These are phyloP conservation scores for Rhinichthys osculus DNA, from an alignment of 2,797 vertebrate genomes.

Conservation along the genomic window DNA sequence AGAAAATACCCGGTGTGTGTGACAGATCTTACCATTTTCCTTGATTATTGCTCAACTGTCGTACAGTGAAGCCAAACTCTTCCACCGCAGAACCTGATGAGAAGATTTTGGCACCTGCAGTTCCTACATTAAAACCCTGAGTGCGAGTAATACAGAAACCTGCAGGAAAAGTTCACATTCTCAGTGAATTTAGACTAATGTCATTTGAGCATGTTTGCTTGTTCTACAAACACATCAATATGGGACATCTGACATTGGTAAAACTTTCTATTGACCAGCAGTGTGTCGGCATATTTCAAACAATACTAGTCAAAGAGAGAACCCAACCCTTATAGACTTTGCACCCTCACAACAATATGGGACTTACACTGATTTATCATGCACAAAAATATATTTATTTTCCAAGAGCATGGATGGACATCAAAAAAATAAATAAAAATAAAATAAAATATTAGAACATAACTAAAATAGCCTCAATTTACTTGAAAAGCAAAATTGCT, in stretches of 20 bases:
- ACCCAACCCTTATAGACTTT: constrained; percentile 30
- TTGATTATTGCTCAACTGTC: constrained; percentile 7
- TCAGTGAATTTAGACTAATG: not conserved
- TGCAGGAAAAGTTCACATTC: not conserved
- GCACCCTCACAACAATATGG: not conserved
- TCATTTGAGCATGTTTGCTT: too few species aligned
- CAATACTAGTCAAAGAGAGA: not conserved
- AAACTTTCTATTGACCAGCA: not conserved
- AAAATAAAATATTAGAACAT: not conserved
- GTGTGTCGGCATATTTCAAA: constrained; percentile 18
- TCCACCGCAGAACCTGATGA: not conserved
- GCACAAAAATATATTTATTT: not conserved
- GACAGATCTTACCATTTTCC: constrained; percentile 32
- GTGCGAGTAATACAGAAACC: not conserved
- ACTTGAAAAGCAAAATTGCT: not conserved
- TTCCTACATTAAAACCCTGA: constrained; percentile 53
- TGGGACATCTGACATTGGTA: not conserved
- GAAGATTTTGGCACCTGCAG: constrained; percentile 51
- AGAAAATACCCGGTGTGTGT: not conserved
- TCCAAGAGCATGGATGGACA: not conserved
- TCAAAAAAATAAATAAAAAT: not conserved
- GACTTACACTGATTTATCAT: not conserved
- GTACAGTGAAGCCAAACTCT: constrained; percentile 39
- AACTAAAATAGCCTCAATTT: not conserved
- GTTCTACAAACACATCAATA: not conserved